Evolutionary conservation across 2,888 invertebrate genomes (phyloP), one percentile per base, ranked within the genome.

Genomic region (Ectobius pallidus): DNA sequence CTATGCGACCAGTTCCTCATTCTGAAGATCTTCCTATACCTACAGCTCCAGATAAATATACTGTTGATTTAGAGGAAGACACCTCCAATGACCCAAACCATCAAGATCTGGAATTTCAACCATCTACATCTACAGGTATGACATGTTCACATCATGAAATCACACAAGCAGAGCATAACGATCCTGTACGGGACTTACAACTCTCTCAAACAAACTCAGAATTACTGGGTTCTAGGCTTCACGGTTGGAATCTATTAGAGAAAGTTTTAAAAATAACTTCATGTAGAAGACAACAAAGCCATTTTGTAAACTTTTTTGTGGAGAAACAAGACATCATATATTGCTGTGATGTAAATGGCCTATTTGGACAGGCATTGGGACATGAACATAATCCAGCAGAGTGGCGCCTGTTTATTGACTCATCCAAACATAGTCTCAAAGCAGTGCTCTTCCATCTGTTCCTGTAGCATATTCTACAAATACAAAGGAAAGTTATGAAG

Each of bases 291-390:
- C 18, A 20, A 22, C 55, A 55, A 55, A 55, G 55, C 6, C 18
- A 52, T 14, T 52, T 18, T 61, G 27, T 3, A 9, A 14, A 61
- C 1, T 32, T 30, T 62, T 62, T 62, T 62, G 30, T 4, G n/a
- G 16, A 6, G 25, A n/a, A 9, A 58, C 6, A 58, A 25, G 34
- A 62, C 34, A 34, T 27, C 30, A 18, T 62, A 30, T 30, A 30
- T 62, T 30, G 62, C 62, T 30, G 32, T 34, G 62, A 62, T 34
- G 34, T 62, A 18, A 62, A 62, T 30, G 30, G 34, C 34, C 0
- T 62, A 62, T 62, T 62, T 62, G n/a, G n/a, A n/a, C 62, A 62
- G 32, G 62, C 34, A 1, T 62, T 62, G n/a, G 62, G 32, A 32
- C 34, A 30, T 30, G 3, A 62, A 62, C 7, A 62, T 62, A 62